These are phyloP conservation scores for Apamea anceps DNA, from an alignment of 2,888 invertebrate species.

Conservation along the genomic window DNA sequence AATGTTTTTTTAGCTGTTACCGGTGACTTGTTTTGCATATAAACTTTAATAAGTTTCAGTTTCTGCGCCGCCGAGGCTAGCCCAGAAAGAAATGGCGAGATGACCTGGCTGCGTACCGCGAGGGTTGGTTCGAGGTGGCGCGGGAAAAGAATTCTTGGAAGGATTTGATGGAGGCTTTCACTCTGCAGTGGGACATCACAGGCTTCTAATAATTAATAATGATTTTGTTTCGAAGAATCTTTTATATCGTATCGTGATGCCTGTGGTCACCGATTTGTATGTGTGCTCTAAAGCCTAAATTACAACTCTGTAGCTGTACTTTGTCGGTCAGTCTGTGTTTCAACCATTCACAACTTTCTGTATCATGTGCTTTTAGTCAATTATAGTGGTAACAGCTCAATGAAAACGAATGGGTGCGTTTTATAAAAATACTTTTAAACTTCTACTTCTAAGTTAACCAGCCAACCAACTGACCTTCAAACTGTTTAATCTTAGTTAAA, in stretches of 20 bases:
- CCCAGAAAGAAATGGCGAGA: not conserved
- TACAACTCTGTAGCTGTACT: not conserved
- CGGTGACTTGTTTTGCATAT: not conserved
- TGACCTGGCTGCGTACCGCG: not conserved
- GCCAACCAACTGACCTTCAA: not conserved
- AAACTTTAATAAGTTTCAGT: not conserved
- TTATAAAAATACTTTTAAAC: not conserved
- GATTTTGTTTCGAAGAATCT: not conserved
- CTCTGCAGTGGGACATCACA: too few species aligned
- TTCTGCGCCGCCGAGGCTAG: not conserved
- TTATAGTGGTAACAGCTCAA: not conserved
- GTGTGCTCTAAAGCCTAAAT: not conserved
- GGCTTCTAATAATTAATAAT: too few species aligned
- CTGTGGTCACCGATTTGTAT: not conserved
- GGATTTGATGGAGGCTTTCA: too few species aligned
- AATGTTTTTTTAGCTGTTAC: too few species aligned
- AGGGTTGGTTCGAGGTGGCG: not conserved
- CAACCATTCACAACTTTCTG: not conserved
- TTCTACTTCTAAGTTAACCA: not conserved
- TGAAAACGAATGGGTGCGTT: constrained; percentile 1
- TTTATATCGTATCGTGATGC: not conserved
- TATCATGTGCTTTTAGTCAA: not conserved
- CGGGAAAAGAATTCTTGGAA: not conserved
- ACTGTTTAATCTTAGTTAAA: not conserved
- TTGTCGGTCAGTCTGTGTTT: not conserved